Conservation (phyloP, 2,113 vertebrate genomes). For the Lampris incognitus region DNA sequence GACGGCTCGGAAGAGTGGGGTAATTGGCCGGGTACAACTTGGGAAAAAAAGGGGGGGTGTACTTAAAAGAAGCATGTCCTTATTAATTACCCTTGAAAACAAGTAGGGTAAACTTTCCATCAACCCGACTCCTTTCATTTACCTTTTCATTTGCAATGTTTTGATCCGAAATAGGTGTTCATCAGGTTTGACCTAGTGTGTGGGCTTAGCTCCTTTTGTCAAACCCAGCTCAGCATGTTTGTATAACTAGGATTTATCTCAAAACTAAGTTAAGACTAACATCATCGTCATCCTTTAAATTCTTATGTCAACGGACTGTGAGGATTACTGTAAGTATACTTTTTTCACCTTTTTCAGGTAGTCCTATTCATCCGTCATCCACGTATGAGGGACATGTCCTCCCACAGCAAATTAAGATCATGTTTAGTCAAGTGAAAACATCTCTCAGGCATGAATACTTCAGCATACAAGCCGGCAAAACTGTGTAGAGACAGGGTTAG, state of each 20-base stretch:
- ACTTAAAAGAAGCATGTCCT: too few relatives aligned
- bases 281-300: conserved; percentile 36
- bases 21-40: too few relatives aligned
- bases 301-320: conserved; percentile 17
- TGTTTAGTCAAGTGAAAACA: conserved; percentile 22
- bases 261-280: too few relatives aligned
- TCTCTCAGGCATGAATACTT: conserved; percentile 59
- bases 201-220: conserved; percentile 11
- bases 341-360: not conserved
- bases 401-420: not conserved
- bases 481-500: conserved; percentile 26
- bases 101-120: not conserved
- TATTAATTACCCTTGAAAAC: too few relatives aligned
- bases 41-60: too few relatives aligned
- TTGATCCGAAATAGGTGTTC: not conserved
- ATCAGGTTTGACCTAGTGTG: not conserved
- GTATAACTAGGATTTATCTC: not conserved
- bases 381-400: not conserved
- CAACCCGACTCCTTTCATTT: not conserved
- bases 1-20: too few relatives aligned
- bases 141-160: not conserved
- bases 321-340: conserved; percentile 15
- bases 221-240: not conserved
- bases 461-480: conserved; percentile 28
- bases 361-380: not conserved